phyloP scores from a whole-genome alignment of 2,113 vertebrate genomes.

The Plestiodon gilberti region DNA sequence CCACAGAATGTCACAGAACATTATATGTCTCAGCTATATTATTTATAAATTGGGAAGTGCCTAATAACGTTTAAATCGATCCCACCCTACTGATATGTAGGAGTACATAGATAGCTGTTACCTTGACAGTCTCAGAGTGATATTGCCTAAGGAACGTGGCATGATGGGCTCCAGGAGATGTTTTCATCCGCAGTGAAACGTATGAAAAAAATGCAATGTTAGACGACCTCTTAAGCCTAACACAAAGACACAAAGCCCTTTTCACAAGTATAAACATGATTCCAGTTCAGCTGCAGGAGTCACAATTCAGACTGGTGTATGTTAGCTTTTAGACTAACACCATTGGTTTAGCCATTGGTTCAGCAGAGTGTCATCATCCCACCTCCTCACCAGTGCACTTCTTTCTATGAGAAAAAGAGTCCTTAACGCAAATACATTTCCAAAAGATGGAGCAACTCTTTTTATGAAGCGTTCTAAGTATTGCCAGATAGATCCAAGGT shows the following conservation, averaged over 20 bases:
- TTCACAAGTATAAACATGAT: not conserved
- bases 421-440: not conserved
- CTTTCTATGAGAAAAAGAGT: not conserved
- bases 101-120: not conserved
- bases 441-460: not conserved
- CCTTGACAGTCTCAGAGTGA: conserved; percentile 21
- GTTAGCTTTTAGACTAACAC: not conserved
- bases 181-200: not conserved
- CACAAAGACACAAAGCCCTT: not conserved
- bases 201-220: not conserved
- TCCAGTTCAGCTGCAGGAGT: not conserved
- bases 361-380: not conserved
- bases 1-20: not conserved
- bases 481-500: too few relatives aligned
- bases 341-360: not conserved
- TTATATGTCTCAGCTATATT: not conserved
- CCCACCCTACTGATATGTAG: not conserved
- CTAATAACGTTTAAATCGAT: not conserved
- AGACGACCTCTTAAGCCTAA: not conserved
- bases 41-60: not conserved
- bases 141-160: not conserved
- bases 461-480: not conserved
- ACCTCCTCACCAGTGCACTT: not conserved
- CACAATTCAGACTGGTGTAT: not conserved
- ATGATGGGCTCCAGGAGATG: not conserved